Evolutionary conservation across 2,113 vertebrate species (phyloP).

Genomic region (Felis chaus): DNA sequence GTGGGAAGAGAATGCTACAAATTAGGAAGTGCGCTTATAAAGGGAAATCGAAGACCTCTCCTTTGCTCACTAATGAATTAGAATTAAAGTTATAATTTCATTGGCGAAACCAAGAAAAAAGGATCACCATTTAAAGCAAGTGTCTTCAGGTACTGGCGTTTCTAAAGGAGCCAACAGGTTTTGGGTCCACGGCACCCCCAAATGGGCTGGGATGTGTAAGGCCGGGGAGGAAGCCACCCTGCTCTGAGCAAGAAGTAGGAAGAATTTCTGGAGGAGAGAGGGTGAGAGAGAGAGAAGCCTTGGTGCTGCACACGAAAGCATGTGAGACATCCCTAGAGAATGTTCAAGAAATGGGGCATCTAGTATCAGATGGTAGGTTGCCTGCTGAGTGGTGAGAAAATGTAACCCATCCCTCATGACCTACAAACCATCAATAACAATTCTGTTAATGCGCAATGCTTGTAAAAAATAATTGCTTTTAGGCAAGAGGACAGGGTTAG

Average conservation of each 20-base stretch:
- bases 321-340: slow-evolving; percentile 50
- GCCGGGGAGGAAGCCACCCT: neutral
- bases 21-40: neutral
- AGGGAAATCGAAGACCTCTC: neutral
- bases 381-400: slow-evolving; percentile 52
- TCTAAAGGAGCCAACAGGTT: neutral
- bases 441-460: neutral
- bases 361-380: slow-evolving; percentile 41
- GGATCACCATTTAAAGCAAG: neutral
- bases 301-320: neutral
- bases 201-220: neutral
- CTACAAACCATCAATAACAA: slow-evolving; percentile 62
- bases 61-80: neutral
- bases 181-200: neutral
- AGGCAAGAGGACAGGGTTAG: neutral
- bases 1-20: neutral
- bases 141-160: neutral
- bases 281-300: neutral
- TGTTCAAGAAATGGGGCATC: slow-evolving; percentile 58
- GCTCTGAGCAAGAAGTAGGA: neutral
- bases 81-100: neutral
- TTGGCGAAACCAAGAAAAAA: neutral
- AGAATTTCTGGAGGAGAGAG: neutral
- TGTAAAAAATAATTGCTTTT: slow-evolving; percentile 54
- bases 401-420: slow-evolving; percentile 55